phyloP scores from a whole-genome alignment of 92 coral and sea anemone species.

The Phymanthus crucifer region DNA sequence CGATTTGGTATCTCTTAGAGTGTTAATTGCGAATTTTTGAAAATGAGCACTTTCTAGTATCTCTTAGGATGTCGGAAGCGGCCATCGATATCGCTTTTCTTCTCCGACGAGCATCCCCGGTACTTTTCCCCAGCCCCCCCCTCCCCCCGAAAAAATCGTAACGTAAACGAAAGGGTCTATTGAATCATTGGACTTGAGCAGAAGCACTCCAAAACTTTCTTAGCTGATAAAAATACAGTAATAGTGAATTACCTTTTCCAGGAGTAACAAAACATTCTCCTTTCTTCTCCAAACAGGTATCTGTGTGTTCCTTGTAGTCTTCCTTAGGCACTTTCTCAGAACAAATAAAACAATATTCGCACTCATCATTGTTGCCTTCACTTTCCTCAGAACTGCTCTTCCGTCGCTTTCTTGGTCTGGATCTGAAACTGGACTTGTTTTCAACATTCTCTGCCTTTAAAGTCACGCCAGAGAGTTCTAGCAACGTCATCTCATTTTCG shows the following conservation, averaged over 20 bases:
- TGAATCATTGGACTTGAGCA: too few relatives aligned
- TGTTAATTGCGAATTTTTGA: too few relatives aligned
- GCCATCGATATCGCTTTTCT: too few relatives aligned
- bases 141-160: too few relatives aligned
- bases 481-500: conserved; percentile 27
- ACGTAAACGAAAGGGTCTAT: too few relatives aligned
- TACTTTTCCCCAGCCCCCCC: too few relatives aligned
- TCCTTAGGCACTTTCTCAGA: conserved; percentile 14
- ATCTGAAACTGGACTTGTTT: not conserved
- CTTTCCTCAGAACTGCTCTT: conserved; percentile 31
- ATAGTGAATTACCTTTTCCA: not conserved
- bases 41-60: too few relatives aligned
- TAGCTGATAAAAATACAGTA: too few relatives aligned
- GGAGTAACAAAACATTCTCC: conserved; percentile 13
- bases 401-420: conserved; percentile 12
- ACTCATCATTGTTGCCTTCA: conserved; percentile 13
- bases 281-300: conserved; percentile 9
- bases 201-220: too few relatives aligned
- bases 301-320: conserved; percentile 20
- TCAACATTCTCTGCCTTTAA: not conserved
- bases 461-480: conserved; percentile 29
- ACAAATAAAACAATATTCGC: conserved; percentile 25
- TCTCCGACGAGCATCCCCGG: too few relatives aligned
- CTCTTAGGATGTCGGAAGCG: too few relatives aligned
- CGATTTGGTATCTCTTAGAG: too few relatives aligned